Percentiles rank a stretch among this genome's conserved stretches.
Evolutionary conservation across 2,113 vertebrate genomes (phyloP).

Genomic region (Phalacrocorax brasilianus): DNA sequence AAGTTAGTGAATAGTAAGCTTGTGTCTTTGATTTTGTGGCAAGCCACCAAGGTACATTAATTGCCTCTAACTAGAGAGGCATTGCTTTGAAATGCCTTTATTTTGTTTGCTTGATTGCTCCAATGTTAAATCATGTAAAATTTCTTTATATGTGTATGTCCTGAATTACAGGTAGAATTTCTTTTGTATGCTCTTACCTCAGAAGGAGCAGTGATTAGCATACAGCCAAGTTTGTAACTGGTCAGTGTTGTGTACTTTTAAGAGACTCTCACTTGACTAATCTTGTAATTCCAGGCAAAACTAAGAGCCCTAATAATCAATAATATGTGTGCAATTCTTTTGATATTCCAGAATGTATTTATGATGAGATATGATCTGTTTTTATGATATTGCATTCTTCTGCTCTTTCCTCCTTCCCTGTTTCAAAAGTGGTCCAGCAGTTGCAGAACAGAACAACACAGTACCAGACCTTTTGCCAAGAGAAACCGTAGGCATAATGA

Average conservation of each 20-base stretch:
- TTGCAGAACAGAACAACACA: not conserved
- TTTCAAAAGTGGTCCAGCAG: conserved; percentile 17
- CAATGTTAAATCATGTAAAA: not conserved
- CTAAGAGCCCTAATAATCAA: not conserved
- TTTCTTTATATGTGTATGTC: not conserved
- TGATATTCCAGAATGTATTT: not conserved
- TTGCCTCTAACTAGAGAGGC: not conserved
- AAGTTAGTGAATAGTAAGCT: not conserved
- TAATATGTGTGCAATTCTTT: not conserved
- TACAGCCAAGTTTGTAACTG: not conserved
- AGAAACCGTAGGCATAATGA: not conserved
- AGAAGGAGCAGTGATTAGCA: not conserved
- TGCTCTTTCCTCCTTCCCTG: not conserved
- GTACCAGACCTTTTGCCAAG: not conserved
- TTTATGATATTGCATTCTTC: not conserved
- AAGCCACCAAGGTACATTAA: not conserved
- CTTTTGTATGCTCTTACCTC: not conserved
- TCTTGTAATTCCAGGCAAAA: not conserved
- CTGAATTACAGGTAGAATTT: not conserved
- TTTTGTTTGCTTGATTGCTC: not conserved
- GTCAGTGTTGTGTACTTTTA: not conserved
- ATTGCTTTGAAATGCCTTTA: not conserved
- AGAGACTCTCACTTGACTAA: not conserved
- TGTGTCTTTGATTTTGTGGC: not conserved
- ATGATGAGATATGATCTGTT: not conserved